Conservation (phyloP, 2,888 invertebrate genomes). For the Athripsodes cinereus region DNA sequence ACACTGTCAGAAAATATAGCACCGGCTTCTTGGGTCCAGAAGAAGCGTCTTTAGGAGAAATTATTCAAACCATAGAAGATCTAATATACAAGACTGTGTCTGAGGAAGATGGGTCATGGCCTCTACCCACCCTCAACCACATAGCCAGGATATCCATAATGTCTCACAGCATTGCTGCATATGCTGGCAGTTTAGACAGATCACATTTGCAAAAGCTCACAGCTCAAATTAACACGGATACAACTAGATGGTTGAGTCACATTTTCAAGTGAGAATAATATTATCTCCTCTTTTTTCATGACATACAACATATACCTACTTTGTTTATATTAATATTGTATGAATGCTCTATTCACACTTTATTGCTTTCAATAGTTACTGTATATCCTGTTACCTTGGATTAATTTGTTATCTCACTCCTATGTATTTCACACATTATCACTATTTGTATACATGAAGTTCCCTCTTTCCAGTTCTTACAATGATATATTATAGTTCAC, state of each 20-base stretch:
- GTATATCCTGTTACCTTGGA: no score
- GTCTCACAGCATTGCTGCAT: slow-evolving; percentile 84
- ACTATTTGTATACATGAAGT: no score
- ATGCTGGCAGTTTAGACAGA: slow-evolving; percentile 76
- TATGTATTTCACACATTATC: no score
- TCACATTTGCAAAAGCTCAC: slow-evolving; percentile 74
- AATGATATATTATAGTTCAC: no score
- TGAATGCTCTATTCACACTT: background rate
- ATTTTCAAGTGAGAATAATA: slow-evolving; percentile 62
- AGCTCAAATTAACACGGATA: slow-evolving; percentile 76
- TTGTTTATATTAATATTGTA: background rate
- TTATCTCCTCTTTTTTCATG: no score
- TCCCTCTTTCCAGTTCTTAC: no score
- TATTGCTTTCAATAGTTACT: no score
- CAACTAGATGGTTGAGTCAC: slow-evolving; percentile 81
- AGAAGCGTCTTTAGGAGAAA: slow-evolving; percentile 55
- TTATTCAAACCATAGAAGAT: slow-evolving; percentile 53
- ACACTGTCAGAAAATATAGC: slow-evolving; percentile 47
- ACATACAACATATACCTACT: background rate
- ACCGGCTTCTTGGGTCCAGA: slow-evolving; percentile 49
- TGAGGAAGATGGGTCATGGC: slow-evolving; percentile 57
- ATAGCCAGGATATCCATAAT: slow-evolving; percentile 57
- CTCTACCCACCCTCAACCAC: slow-evolving; percentile 57
- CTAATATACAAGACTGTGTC: slow-evolving; percentile 57
- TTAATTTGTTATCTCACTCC: no score